phyloP scores from a whole-genome alignment of 2,888 invertebrate species.

The Cantharis lateralis region DNA sequence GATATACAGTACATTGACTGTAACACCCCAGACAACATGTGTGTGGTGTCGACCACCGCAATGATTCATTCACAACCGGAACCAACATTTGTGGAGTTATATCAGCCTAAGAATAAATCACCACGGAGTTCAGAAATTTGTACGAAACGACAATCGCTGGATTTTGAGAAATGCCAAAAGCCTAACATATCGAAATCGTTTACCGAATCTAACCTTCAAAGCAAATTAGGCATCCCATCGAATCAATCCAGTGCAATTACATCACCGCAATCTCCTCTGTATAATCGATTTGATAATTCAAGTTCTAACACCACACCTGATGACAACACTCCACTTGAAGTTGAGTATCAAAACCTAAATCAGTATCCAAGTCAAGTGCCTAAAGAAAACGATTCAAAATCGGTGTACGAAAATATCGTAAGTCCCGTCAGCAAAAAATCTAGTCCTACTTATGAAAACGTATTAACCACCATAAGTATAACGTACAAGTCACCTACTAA shows the following conservation, averaged over 20 bases:
- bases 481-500: constrained; percentile 70
- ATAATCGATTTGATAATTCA: constrained; percentile 49
- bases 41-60: constrained; percentile 49
- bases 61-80: constrained; percentile 45
- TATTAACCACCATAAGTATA: constrained; percentile 74
- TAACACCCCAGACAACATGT: constrained; percentile 68
- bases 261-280: constrained; percentile 51
- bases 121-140: constrained; percentile 49
- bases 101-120: constrained; percentile 54
- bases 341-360: constrained; percentile 60
- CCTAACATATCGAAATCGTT: constrained; percentile 47
- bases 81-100: constrained; percentile 38
- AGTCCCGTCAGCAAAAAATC: constrained; percentile 28
- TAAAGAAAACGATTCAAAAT: neutral
- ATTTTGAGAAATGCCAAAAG: constrained; percentile 42
- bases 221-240: constrained; percentile 39
- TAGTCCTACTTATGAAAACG: constrained; percentile 59
- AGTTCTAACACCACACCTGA: constrained; percentile 50
- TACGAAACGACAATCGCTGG: constrained; percentile 49
- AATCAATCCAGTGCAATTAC: constrained; percentile 42
- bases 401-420: constrained; percentile 20
- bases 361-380: constrained; percentile 48
- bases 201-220: constrained; percentile 49
- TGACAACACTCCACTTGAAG: constrained; percentile 54
- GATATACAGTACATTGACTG: constrained; percentile 84